Evolutionary conservation across 2,113 vertebrate species (phyloP), one percentile per base, ranked within the genome.

Genomic region (Rhabdomys dilectus): DNA sequence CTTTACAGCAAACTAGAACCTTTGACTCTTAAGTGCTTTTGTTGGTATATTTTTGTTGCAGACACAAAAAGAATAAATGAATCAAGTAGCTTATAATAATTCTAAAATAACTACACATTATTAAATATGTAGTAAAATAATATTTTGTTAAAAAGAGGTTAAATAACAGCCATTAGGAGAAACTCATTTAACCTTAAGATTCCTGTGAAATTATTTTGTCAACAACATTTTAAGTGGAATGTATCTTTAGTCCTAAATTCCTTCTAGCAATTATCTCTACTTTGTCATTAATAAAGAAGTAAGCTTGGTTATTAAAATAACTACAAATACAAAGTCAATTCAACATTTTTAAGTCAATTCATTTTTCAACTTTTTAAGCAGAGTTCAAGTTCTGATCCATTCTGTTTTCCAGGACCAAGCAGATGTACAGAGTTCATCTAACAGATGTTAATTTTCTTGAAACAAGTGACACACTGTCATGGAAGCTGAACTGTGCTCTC

Each of bases 231-330:
- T 93, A 84, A 96, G 45, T 88, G 3, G 39, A 94, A 19, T 53
- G 8, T 8, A 13, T 68, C 81, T 91, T 94, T 88, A 68, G 39
- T 89, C 80, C 42, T 72, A 72, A 95, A 85, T 90, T 10, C 0
- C n/a, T 86, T 95, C 60, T 62, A 53, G 22, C 66, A 85, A 84
- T 89, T 15, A 86, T 80, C 21, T 86, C 42, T 26, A 53, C 91
- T 62, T 9, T 80, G 34, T 91, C 36, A 60, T 36, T 97, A 94
- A 93, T 88, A 93, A 68, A 70, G 91, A 86, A 48, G n/a, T 93
- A 31, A 91, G 68, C 29, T 68, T 53, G 31, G 42, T 95, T 85
- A 78, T 78, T 39, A 96, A 93, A 95, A 81, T 45, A 85, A 5
- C 3, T 34, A 34, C 0, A 91, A 82, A 22, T 86, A 51, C 22